phyloP scores from a whole-genome alignment of 2,797 vertebrate species.

The Diplodus puntazzo region DNA sequence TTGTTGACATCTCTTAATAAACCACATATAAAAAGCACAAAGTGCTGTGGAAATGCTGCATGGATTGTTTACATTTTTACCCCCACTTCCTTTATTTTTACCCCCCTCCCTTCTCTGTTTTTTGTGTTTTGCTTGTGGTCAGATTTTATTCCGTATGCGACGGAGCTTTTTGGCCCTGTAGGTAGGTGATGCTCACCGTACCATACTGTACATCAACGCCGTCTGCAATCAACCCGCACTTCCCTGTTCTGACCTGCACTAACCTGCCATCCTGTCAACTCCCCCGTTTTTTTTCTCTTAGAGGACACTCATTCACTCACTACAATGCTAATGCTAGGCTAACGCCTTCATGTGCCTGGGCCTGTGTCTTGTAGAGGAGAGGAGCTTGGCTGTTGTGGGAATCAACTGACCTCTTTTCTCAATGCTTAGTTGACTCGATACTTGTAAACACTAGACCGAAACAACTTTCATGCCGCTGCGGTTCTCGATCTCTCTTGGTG shows the following conservation, averaged over 20 bases:
- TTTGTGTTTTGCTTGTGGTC: conserved; percentile 85
- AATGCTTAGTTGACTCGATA: conserved; percentile 31
- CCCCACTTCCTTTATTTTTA: conserved; percentile 80
- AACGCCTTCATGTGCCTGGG: conserved; percentile 30
- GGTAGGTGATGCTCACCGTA: conserved; percentile 87
- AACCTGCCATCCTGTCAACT: conserved; percentile 46
- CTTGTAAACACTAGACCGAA: conserved; percentile 18
- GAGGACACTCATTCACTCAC: conserved; percentile 19
- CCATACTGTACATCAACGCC: conserved; percentile 40
- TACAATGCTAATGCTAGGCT: conserved; percentile 43
- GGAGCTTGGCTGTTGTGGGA: conserved; percentile 58
- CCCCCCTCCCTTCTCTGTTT: conserved; percentile 48
- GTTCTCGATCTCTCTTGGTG: conserved; percentile 7
- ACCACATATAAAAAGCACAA: conserved; percentile 16
- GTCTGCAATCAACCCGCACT: conserved; percentile 51
- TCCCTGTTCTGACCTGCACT: conserved; percentile 57
- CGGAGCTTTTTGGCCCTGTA: conserved; percentile 92
- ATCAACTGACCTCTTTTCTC: conserved; percentile 34
- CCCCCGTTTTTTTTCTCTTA: not conserved
- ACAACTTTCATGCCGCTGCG: conserved; percentile 23
- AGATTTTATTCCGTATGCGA: conserved; percentile 95
- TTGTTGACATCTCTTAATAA: conserved; percentile 6
- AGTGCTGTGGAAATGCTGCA: conserved; percentile 70
- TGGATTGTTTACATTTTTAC: conserved; percentile 82
- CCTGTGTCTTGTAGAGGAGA: conserved; percentile 31